Evolutionary conservation across 2,797 vertebrate genomes (phyloP).

Genomic region (Remorina albescens): DNA sequence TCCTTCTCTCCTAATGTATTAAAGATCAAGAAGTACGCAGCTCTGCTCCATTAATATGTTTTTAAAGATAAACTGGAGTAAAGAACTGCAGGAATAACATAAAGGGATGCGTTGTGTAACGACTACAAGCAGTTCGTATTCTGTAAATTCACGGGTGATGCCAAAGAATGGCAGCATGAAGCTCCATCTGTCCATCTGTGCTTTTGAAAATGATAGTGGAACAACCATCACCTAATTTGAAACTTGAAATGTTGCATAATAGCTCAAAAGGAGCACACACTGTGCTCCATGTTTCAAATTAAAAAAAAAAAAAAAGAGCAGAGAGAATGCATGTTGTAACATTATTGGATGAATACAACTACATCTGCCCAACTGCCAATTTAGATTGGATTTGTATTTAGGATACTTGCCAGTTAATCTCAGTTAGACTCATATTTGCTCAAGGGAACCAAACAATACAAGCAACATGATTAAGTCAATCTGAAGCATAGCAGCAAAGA

Average conservation of each 20-base stretch:
- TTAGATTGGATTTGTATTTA: conserved; percentile 45
- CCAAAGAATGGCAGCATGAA: conserved; percentile 15
- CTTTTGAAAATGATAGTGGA: conserved; percentile 16
- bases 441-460: conserved; percentile 27
- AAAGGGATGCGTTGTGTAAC: conserved; percentile 7
- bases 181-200: conserved; percentile 35
- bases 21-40: conserved; percentile 32
- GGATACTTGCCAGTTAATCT: conserved; percentile 46
- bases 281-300: background rate
- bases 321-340: conserved; percentile 1
- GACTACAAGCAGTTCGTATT: conserved; percentile 18
- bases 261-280: conserved; percentile 9
- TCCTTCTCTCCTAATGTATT: conserved; percentile 21
- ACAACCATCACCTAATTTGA: conserved; percentile 28
- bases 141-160: background rate
- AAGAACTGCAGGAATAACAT: background rate
- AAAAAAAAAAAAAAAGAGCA: conserved; percentile 12
- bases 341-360: conserved; percentile 28
- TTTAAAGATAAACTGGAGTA: conserved; percentile 17
- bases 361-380: conserved; percentile 34
- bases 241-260: conserved; percentile 36
- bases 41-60: conserved; percentile 27
- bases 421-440: conserved; percentile 33
- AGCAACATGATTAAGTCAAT: conserved; percentile 32
- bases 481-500: conserved; percentile 11